A percentile compares a stretch with the other conserved stretches of the same genome.
These are phyloP conservation scores for Arctia plantaginis DNA, from an alignment of 2,888 invertebrate species.

Conservation along the genomic window DNA sequence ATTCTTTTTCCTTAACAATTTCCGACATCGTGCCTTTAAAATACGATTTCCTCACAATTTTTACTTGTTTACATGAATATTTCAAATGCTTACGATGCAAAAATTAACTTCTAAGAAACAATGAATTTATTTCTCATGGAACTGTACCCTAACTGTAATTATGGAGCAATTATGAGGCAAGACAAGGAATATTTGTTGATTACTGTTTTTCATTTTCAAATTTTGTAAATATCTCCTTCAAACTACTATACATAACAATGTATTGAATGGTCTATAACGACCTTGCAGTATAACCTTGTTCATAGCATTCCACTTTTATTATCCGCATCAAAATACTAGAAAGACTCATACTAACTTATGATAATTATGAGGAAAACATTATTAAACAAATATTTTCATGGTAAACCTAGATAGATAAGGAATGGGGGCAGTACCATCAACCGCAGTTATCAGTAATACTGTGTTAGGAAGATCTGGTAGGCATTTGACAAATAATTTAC, in stretches of 20 bases:
- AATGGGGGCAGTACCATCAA: neutral
- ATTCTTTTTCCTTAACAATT: neutral
- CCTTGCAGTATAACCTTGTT: neutral
- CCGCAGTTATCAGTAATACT: neutral
- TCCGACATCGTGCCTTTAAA: neutral
- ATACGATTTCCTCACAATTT: neutral
- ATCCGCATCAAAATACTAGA: neutral
- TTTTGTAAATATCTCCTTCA: neutral
- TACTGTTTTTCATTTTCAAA: neutral
- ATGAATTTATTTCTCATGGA: too few species aligned
- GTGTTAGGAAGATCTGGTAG: neutral
- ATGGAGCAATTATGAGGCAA: neutral
- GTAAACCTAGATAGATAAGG: neutral
- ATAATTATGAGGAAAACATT: neutral
- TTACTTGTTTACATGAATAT: neutral
- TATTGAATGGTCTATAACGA: neutral
- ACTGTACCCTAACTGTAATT: too few species aligned
- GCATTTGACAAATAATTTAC: too few species aligned
- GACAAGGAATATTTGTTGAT: neutral
- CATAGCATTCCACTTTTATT: neutral
- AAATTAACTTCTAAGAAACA: too few species aligned
- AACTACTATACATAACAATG: neutral
- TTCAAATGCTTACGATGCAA: too few species aligned
- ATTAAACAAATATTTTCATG: neutral
- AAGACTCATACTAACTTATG: neutral